A percentile compares a stretch with the other conserved stretches of the same genome.
Conservation (phyloP, 2,797 vertebrate species). For the Rhyacichthys aspro region DNA sequence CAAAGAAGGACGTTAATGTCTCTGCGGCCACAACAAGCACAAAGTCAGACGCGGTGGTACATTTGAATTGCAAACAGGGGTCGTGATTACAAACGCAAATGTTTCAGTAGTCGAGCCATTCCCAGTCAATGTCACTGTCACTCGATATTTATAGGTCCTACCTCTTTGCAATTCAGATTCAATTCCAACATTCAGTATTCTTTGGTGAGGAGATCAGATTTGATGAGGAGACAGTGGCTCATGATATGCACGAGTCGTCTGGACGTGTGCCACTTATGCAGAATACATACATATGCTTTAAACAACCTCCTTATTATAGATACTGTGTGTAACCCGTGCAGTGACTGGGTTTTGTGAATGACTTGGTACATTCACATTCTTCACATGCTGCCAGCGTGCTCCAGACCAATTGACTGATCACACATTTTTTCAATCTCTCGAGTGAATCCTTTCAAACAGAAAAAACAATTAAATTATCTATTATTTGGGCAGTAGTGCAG, state of each 20-base stretch:
- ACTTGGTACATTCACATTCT: no score
- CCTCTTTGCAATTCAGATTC: constrained; percentile 59
- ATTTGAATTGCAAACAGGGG: constrained; percentile 59
- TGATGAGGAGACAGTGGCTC: background rate
- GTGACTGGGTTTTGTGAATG: no score
- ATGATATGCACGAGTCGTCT: constrained; percentile 27
- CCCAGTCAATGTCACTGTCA: constrained; percentile 42
- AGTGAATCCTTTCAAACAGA: no score
- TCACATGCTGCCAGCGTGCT: no score
- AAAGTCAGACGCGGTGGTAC: constrained; percentile 19
- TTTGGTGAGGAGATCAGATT: constrained; percentile 21
- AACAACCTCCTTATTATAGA: background rate
- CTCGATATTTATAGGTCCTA: constrained; percentile 40
- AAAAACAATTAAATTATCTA: no score
- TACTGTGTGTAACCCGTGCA: no score
- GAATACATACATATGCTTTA: constrained; percentile 19
- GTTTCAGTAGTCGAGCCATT: constrained; percentile 44
- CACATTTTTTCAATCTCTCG: no score
- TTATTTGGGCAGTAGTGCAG: no score
- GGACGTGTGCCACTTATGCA: constrained; percentile 22
- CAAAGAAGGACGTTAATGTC: constrained; percentile 23
- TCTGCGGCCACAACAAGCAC: constrained; percentile 18
- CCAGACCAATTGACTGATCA: no score
- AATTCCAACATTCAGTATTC: constrained; percentile 32
- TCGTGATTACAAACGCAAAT: constrained; percentile 56